phyloP scores from a whole-genome alignment of 2,113 vertebrate species.

The Lycaon pictus region DNA sequence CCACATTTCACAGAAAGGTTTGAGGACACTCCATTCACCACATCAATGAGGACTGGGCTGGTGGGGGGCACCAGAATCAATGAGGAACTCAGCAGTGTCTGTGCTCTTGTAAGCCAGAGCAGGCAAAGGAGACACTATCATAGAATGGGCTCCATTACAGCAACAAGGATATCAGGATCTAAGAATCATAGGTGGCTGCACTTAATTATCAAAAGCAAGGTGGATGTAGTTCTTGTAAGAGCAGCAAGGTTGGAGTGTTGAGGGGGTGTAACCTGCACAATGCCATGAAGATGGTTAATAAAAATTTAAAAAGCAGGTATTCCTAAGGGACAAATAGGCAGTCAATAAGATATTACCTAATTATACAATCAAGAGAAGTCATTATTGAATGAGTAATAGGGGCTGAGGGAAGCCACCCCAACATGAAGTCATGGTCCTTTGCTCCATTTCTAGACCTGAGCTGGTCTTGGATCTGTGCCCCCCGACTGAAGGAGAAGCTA shows the following conservation, averaged over 20 bases:
- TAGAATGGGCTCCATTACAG: background rate
- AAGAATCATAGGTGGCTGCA: background rate
- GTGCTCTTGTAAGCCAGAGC: background rate
- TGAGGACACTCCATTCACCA: background rate
- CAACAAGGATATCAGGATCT: background rate
- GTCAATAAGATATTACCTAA: background rate
- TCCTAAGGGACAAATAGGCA: background rate
- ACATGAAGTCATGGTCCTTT: background rate
- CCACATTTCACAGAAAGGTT: background rate
- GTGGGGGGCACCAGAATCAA: background rate
- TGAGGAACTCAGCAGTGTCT: background rate
- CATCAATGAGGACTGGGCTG: background rate
- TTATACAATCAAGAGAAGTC: background rate
- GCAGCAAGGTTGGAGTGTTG: background rate
- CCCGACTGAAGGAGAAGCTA: background rate
- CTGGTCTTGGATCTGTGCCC: background rate
- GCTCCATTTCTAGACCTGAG: background rate
- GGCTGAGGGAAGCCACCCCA: background rate
- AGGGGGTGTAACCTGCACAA: background rate
- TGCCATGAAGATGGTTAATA: background rate
- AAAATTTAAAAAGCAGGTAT: background rate
- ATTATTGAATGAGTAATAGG: background rate
- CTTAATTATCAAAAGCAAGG: background rate
- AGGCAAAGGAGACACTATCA: background rate
- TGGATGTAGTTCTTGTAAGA: background rate